Conservation (phyloP, 2,113 vertebrate species). For the Phainopepla nitens region DNA sequence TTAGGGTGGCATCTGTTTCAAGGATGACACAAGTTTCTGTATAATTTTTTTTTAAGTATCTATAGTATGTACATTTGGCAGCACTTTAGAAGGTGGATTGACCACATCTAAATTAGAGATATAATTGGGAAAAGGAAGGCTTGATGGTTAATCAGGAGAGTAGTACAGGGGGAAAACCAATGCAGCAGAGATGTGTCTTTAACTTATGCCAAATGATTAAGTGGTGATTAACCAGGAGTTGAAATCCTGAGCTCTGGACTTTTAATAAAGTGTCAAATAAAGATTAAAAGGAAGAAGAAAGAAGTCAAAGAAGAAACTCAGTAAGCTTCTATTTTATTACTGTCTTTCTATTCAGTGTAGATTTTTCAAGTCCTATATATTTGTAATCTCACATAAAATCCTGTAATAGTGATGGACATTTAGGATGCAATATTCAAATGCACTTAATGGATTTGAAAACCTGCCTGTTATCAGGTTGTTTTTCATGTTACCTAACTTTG, state of each 20-base stretch:
- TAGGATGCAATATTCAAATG: not conserved
- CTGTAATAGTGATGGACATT: not conserved
- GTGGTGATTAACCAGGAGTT: constrained; percentile 15
- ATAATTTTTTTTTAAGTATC: not conserved
- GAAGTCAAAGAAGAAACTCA: not conserved
- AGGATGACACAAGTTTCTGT: not conserved
- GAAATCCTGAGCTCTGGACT: constrained; percentile 20
- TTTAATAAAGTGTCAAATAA: constrained; percentile 44
- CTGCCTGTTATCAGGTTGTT: not conserved
- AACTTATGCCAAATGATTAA: constrained; percentile 21
- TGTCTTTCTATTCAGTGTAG: not conserved
- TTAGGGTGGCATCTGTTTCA: not conserved
- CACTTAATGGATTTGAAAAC: not conserved
- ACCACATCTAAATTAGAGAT: not conserved
- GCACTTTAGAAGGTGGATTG: not conserved
- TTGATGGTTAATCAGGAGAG: not conserved
- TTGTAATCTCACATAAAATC: not conserved
- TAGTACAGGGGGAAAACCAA: not conserved
- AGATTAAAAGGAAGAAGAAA: constrained; percentile 27
- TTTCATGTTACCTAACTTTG: not conserved
- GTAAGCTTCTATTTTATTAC: not conserved
- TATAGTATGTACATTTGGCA: not conserved
- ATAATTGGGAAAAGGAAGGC: not conserved
- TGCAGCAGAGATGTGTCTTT: not conserved
- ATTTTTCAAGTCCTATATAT: not conserved